Evolutionary conservation across 2,113 vertebrate genomes (phyloP).

Genomic region (Chamaetylas fuelleborni): DNA sequence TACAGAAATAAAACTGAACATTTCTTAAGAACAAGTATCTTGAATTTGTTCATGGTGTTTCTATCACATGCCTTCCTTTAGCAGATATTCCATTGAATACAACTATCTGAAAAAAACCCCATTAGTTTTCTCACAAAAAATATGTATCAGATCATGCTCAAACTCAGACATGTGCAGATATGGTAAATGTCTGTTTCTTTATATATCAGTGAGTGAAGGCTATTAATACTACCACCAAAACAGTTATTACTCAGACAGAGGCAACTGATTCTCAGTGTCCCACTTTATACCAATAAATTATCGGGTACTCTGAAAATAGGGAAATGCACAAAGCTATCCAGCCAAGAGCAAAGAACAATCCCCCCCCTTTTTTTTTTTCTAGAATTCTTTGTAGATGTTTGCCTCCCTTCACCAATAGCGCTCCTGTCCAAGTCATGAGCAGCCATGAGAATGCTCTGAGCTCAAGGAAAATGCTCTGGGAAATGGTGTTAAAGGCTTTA

Average conservation of each 20-base stretch:
- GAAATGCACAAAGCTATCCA: neutral
- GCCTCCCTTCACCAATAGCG: neutral
- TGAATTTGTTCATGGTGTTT: neutral
- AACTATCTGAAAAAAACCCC: neutral
- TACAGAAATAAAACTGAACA: neutral
- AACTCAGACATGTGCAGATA: neutral
- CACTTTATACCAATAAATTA: neutral
- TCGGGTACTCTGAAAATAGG: neutral
- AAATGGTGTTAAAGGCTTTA: neutral
- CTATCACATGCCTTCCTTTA: neutral
- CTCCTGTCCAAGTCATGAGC: fast-evolving
- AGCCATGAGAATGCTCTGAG: neutral
- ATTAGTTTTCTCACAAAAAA: neutral
- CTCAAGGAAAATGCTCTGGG: neutral
- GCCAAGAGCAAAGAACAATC: neutral
- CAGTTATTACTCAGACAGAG: neutral
- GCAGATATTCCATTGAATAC: neutral
- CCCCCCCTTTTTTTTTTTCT: neutral
- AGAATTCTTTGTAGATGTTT: neutral
- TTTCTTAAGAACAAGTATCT: neutral
- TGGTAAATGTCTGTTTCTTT: neutral
- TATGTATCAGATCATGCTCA: neutral
- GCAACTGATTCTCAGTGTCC: neutral
- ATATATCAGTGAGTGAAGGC: neutral
- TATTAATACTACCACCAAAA: neutral